These are phyloP conservation scores for Kuschelorhynchus macadamiae DNA, from an alignment of 2,888 invertebrate genomes.

Conservation along the genomic window DNA sequence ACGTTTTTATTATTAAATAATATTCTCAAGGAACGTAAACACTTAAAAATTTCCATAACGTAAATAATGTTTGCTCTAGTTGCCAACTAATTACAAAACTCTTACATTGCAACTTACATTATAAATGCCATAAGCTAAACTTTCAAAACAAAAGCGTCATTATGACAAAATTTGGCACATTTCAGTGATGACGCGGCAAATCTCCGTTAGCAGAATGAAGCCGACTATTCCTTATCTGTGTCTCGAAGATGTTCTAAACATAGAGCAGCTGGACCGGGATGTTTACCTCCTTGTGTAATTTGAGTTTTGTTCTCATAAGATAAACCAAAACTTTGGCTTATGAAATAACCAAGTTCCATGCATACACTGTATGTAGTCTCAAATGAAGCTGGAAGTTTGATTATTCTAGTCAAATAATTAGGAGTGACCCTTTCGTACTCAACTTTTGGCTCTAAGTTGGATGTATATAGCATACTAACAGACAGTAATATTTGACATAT, in stretches of 20 bases:
- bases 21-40: too few relatives aligned
- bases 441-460: too few relatives aligned
- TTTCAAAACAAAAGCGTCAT: conserved; percentile 39
- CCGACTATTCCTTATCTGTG: conserved; percentile 38
- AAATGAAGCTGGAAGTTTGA: too few relatives aligned
- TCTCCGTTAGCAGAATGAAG: conserved; percentile 15
- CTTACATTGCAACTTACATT: conserved; percentile 20
- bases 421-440: too few relatives aligned
- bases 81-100: conserved; percentile 36
- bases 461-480: too few relatives aligned
- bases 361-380: too few relatives aligned
- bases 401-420: too few relatives aligned
- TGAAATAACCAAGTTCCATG: too few relatives aligned
- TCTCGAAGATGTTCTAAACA: conserved; percentile 30
- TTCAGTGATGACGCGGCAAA: conserved; percentile 8
- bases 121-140: conserved; percentile 28
- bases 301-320: conserved; percentile 36
- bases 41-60: too few relatives aligned
- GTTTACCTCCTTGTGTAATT: conserved; percentile 43
- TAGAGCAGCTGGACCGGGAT: conserved; percentile 33
- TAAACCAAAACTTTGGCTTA: conserved; percentile 38
- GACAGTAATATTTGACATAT: too few relatives aligned
- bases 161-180: conserved; percentile 27
- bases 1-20: too few relatives aligned
- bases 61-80: conserved; percentile 11